A percentile compares a stretch with the other conserved stretches of the same genome.
phyloP scores from a whole-genome alignment of 2,113 vertebrate genomes.

The Tapirus terrestris region DNA sequence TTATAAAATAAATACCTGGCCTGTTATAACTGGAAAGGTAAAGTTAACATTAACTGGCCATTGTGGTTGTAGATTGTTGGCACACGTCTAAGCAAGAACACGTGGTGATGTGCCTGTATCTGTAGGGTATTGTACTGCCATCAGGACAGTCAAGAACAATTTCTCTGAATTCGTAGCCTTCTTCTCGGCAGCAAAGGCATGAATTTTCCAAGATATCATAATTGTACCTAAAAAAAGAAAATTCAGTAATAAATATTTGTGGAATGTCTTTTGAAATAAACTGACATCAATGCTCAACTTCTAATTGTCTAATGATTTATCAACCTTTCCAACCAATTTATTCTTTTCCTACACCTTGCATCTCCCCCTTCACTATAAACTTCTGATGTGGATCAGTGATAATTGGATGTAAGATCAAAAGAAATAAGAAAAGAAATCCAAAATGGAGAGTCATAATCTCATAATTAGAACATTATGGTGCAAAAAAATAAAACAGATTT shows the following conservation, averaged over 20 bases:
- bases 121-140: background rate
- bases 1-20: constrained; percentile 44
- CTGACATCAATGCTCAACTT: background rate
- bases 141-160: constrained; percentile 49
- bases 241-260: background rate
- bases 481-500: background rate
- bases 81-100: constrained; percentile 71
- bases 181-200: constrained; percentile 72
- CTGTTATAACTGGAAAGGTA: background rate
- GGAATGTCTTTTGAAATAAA: background rate
- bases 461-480: background rate
- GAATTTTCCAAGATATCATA: constrained; percentile 59
- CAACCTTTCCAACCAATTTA: background rate
- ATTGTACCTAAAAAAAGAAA: constrained; percentile 68
- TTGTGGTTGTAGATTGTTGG: rapidly evolving
- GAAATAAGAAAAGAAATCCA: background rate
- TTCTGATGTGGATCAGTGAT: background rate
- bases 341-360: background rate
- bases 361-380: background rate
- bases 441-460: background rate
- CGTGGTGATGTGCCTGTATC: constrained; percentile 55
- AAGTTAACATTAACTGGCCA: background rate
- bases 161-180: constrained; percentile 20
- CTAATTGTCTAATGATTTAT: background rate
- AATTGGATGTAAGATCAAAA: background rate